Conservation (phyloP, 2,113 vertebrate species). For the Dasypus novemcinctus region DNA sequence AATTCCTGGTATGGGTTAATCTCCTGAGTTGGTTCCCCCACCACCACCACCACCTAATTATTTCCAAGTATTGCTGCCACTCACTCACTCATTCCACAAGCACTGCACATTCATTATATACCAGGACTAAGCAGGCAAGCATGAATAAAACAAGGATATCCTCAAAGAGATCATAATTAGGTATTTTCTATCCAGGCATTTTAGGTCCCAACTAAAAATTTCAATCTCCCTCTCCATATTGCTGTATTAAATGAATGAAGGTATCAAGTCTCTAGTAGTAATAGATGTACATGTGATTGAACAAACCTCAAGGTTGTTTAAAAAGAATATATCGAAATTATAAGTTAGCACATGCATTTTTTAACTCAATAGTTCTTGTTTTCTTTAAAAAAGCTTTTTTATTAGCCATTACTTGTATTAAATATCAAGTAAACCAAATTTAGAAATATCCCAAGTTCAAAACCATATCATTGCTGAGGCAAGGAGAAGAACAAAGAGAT, state of each 20-base stretch:
- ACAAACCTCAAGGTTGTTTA: neutral
- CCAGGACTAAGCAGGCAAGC: neutral
- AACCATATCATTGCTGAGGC: neutral
- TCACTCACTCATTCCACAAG: constrained; percentile 14
- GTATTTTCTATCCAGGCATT: neutral
- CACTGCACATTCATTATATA: neutral
- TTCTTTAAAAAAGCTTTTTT: neutral
- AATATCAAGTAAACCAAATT: constrained; percentile 18
- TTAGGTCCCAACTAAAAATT: neutral
- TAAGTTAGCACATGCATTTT: neutral
- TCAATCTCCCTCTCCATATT: neutral
- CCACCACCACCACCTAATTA: neutral
- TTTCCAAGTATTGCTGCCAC: neutral
- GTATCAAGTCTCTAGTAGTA: neutral
- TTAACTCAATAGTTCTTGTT: neutral
- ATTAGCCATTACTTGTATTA: neutral
- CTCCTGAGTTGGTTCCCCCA: neutral
- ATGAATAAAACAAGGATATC: neutral
- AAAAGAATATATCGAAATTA: neutral
- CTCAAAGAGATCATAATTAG: neutral
- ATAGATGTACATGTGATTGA: neutral
- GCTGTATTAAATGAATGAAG: neutral
- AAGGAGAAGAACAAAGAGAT: too few relatives aligned
- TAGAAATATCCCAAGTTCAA: constrained; percentile 17
- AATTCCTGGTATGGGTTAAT: neutral